These are phyloP conservation scores for Pseudococcus longispinus DNA, from an alignment of 2,888 invertebrate genomes.

Conservation along the genomic window DNA sequence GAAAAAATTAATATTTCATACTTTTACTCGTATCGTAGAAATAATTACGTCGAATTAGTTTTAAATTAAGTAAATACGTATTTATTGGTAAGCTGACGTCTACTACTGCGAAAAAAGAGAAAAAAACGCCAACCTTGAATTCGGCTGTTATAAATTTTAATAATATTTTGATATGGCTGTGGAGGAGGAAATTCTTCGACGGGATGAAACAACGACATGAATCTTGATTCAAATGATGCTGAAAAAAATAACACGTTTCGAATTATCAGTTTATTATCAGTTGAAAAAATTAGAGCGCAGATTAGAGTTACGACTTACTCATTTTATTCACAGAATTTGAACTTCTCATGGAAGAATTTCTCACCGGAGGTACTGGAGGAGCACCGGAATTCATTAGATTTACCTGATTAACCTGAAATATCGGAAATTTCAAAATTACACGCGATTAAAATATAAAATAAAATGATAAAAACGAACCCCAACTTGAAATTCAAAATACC, in stretches of 20 bases:
- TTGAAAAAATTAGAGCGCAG: background rate
- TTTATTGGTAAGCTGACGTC: no score
- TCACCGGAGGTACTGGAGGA: slow-evolving; percentile 65
- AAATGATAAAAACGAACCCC: background rate
- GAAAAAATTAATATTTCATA: background rate
- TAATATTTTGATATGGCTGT: slow-evolving; percentile 62
- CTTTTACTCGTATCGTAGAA: no score
- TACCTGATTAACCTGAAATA: slow-evolving; percentile 26
- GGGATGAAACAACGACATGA: slow-evolving; percentile 63
- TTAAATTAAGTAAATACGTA: no score
- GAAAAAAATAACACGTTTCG: background rate
- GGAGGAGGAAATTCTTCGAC: slow-evolving; percentile 65
- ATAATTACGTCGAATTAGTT: no score
- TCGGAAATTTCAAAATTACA: background rate
- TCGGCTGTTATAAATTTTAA: slow-evolving; percentile 62
- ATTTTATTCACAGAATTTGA: slow-evolving; percentile 47
- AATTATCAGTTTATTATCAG: background rate
- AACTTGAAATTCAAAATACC: background rate
- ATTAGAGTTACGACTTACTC: background rate
- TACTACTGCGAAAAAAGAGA: background rate
- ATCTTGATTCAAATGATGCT: slow-evolving; percentile 63
- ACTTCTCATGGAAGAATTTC: slow-evolving; percentile 65
- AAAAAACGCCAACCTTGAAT: slow-evolving; percentile 52
- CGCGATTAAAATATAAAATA: background rate
- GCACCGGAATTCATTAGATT: slow-evolving; percentile 57